These are phyloP conservation scores for Leuciscus waleckii DNA, from an alignment of 2,797 vertebrate genomes.

Conservation along the genomic window DNA sequence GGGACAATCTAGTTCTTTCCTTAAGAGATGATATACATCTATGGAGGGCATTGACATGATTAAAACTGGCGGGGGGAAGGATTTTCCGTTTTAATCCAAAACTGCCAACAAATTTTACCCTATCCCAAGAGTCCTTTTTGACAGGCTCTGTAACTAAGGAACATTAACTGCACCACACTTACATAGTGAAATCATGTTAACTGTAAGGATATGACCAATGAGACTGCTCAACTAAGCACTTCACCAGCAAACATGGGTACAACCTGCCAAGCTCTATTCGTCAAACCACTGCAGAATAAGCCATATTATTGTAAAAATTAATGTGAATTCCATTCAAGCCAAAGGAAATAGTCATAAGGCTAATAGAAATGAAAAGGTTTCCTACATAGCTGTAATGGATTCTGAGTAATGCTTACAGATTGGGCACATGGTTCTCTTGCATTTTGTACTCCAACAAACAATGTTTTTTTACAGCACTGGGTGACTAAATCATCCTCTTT, in stretches of 20 bases:
- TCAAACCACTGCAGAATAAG: conserved; percentile 13
- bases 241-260: background rate
- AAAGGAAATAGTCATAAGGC: conserved; percentile 12
- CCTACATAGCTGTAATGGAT: conserved; percentile 5
- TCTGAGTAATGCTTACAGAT: background rate
- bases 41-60: conserved; percentile 20
- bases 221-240: conserved; percentile 29
- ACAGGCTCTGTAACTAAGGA: conserved; percentile 5
- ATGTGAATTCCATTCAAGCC: conserved; percentile 6
- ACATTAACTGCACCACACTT: conserved; percentile 20
- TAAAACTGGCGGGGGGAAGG: background rate
- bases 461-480: background rate
- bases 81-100: conserved; percentile 29
- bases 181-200: conserved; percentile 26
- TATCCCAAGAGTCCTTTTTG: conserved; percentile 11
- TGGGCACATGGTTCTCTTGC: background rate
- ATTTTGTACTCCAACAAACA: background rate
- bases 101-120: conserved; percentile 5
- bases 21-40: background rate
- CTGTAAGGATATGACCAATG: conserved; percentile 1
- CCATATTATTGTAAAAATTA: background rate
- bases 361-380: conserved; percentile 19
- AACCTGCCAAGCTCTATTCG: background rate
- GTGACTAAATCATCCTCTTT: background rate
- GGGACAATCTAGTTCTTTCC: background rate